Evolutionary conservation across 2,113 vertebrate genomes (phyloP), one percentile per base, ranked within the genome.

Genomic region (Platichthys flesus): DNA sequence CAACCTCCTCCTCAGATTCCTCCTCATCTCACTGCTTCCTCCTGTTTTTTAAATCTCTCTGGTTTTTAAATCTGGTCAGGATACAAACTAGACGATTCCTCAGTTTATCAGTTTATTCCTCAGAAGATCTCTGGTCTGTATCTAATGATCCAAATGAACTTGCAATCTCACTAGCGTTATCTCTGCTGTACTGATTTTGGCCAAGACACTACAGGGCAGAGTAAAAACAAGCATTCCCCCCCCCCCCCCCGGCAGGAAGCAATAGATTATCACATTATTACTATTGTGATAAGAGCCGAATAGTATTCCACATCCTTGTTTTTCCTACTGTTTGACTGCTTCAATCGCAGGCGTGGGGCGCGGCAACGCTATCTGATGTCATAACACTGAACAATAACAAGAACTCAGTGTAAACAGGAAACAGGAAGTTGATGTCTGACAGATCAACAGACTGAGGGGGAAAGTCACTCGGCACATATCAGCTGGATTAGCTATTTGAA

Each of bases 371-470:
- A 88, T 91, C 87, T 89, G 84, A 89, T 90, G 84, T 88, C 88
- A 89, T 83, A 83, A 63, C 82, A 85, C 86, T 80, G 85, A 86
- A 89, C 85, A 86, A 89, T 82, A 85, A 89, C 82, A 88, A 84
- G 75, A 74, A 56, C 72, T 73, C 69, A 82, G 70, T 69, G 85
- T 92, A 92, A 92, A 92, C 91, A 92, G 90, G 91, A 92, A 92
- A 83, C 84, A 81, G 91, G 91, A 92, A 92, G 90, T 87, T 83
- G 84, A 83, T 87, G 81, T 78, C 60, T 24, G 71, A 85, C 70
- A 57, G 78, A 88, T 83, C 71, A 85, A 78, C 83, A 82, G 62
- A 70, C 49, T 2, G 78, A 80, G 79, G 76, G 62, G 78, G 65
- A 87, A 85, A 81, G 69, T 69, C 47, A 28, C 49, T 54, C 24